A percentile compares a stretch with the other conserved stretches of the same genome.
phyloP scores from a whole-genome alignment of 2,797 vertebrate genomes.

The Gallinago nigripennis region DNA sequence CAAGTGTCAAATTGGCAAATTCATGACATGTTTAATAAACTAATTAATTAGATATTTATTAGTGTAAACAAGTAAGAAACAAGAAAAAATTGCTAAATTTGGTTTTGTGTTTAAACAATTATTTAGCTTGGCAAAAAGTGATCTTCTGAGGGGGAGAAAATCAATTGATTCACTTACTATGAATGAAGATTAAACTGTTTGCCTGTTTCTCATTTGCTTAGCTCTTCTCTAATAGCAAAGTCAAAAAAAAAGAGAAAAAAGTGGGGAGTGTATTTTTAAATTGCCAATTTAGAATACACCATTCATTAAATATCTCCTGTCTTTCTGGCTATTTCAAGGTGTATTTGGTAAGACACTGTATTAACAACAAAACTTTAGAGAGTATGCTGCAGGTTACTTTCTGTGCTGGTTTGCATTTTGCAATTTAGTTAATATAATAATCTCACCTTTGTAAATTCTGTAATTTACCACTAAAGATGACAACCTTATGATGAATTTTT shows the following conservation, averaged over 20 bases:
- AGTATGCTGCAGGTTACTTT: neutral
- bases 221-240: neutral
- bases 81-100: neutral
- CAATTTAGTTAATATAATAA: neutral
- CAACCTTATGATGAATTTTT: neutral
- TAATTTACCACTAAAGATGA: neutral
- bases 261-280: rapidly evolving
- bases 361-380: neutral
- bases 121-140: neutral
- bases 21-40: neutral
- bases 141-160: neutral
- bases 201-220: neutral
- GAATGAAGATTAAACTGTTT: neutral
- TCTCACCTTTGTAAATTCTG: neutral
- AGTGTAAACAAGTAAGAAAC: neutral
- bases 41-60: neutral
- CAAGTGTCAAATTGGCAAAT: neutral
- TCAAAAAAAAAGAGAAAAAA: neutral
- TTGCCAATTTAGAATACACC: neutral
- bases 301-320: neutral
- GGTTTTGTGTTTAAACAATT: neutral
- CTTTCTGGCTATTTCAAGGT: neutral
- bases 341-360: neutral
- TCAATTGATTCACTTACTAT: rapidly evolving
- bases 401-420: neutral